Evolutionary conservation across 1,140 invertebrate species (phyloP), one percentile per base, ranked within the genome.

Genomic region (Trichogramma pretiosum): DNA sequence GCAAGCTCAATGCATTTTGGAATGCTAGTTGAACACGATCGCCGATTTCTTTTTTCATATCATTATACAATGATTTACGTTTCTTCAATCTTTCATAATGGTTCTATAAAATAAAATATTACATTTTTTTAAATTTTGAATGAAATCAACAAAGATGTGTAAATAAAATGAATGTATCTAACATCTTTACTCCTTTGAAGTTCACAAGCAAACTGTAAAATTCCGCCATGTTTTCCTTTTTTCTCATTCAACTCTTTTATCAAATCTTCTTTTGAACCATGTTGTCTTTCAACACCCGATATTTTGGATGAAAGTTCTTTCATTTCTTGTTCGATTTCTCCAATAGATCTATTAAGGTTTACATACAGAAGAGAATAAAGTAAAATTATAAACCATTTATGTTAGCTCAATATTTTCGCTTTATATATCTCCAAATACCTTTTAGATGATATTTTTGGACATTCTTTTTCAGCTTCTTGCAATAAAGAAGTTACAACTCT

Each of bases 1-100:
- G 60, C 5, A 78, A 48, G 9, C 54, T 55, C 1, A 79, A 58
- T 32, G 76, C 67, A 3, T 63, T 65, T 40, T 67, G 57, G 54
- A 78, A 79, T 13, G 67, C 67, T 16, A 60, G 54, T 54, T 74
- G 67, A 13, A 78, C 69, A 16, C 65, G 59, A 8, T 60, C 47
- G 9, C 65, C 67, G 18, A 77, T 75, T 13, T 56, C 39, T 5
- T 63, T 61, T 52, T 74, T 72, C 48, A 77, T 56, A 5, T 62
- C 28, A 2, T 57, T 34, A 24, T 67, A 75, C 14, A 64, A 58
- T n/a, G 65, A 53, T 36, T 69, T 59, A 17, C 76, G 66, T 8
- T 62, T 45, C 9, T 51, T 33, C 0, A 72, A 35, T 24, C 68
- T 62, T 11, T 53, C 5, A 1, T 60, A n/a, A 30, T 70, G 68